phyloP scores from a whole-genome alignment of 1,140 invertebrate genomes.

The Anagrus nilaparvatae region DNA sequence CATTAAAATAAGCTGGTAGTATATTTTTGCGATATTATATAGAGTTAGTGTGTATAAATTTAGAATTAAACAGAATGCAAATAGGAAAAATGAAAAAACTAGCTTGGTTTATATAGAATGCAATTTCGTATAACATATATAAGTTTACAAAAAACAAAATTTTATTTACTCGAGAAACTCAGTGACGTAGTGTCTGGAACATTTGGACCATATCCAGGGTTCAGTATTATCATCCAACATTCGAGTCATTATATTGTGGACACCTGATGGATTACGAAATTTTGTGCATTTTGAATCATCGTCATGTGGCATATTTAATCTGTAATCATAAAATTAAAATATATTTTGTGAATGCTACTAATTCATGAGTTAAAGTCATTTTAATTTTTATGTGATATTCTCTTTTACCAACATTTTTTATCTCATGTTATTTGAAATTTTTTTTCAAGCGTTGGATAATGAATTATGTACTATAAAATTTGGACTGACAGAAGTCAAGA shows the following conservation, averaged over 20 bases:
- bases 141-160: constrained; percentile 1
- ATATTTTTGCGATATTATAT: no score
- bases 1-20: no score
- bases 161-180: constrained; percentile 80
- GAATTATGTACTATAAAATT: no score
- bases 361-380: no score
- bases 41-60: no score
- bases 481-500: no score
- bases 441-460: no score
- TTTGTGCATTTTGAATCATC: constrained; percentile 61
- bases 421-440: no score
- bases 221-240: constrained; percentile 72
- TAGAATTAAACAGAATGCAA: constrained; percentile 2
- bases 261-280: constrained; percentile 41
- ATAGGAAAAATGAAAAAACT: no score
- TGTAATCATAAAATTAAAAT: constrained; percentile 36
- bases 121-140: background rate
- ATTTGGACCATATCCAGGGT: constrained; percentile 86
- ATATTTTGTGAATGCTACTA: no score
- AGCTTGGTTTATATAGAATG: background rate
- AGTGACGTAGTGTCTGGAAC: constrained; percentile 71
- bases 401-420: no score
- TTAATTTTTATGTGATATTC: no score
- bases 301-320: constrained; percentile 84
- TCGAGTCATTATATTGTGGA: constrained; percentile 70